A percentile compares a stretch with the other conserved stretches of the same genome.
Conservation (phyloP, 2,113 vertebrate genomes). For the Sisor rabdophorus region DNA sequence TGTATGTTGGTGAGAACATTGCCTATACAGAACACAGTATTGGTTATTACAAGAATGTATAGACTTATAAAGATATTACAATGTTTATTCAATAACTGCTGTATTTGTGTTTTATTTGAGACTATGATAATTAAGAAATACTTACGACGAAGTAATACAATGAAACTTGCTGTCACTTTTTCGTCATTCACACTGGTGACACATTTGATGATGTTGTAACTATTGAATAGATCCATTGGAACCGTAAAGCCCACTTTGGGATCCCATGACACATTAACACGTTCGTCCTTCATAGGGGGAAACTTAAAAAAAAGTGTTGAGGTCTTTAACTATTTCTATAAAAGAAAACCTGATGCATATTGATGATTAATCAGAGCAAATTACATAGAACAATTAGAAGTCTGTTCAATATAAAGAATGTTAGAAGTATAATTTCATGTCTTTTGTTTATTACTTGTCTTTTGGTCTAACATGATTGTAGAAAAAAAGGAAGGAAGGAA, state of each 20-base stretch:
- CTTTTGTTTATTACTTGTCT: slow-evolving; percentile 58
- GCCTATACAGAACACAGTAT: not conserved
- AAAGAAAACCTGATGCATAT: not conserved
- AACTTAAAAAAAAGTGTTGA: slow-evolving; percentile 35
- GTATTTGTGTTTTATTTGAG: not conserved
- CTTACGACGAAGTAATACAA: slow-evolving; percentile 70
- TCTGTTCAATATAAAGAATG: not conserved
- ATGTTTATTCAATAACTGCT: not conserved
- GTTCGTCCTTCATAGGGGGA: not conserved
- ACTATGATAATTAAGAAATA: slow-evolving; percentile 32
- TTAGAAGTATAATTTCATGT: not conserved
- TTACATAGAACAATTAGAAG: not conserved
- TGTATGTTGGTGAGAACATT: slow-evolving; percentile 49
- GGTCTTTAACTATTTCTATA: not conserved
- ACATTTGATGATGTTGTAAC: slow-evolving; percentile 63
- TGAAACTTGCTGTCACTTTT: slow-evolving; percentile 60
- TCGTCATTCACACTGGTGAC: slow-evolving; percentile 52
- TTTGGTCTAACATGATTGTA: slow-evolving; percentile 57
- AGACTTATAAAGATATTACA: not conserved
- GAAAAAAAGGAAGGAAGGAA: slow-evolving; percentile 54
- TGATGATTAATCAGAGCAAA: not conserved
- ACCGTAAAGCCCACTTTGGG: slow-evolving; percentile 77
- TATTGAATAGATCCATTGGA: slow-evolving; percentile 52
- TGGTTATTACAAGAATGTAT: not conserved
- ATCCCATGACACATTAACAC: slow-evolving; percentile 66